phyloP scores from a whole-genome alignment of 2,888 invertebrate species.

The Encarsia formosa region DNA sequence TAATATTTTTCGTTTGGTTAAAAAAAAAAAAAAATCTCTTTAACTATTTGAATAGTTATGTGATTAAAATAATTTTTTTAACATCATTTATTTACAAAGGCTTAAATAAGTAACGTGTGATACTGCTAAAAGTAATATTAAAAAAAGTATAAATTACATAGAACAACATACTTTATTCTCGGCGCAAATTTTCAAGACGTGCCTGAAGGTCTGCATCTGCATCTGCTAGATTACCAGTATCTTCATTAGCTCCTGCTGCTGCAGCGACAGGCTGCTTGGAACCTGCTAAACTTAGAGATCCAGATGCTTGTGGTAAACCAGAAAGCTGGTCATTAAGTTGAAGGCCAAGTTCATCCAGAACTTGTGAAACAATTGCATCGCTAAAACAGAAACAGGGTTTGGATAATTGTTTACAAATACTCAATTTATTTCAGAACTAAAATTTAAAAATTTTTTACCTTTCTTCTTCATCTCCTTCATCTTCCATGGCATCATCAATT shows the following conservation, averaged over 20 bases:
- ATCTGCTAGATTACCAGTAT: slow-evolving; percentile 60
- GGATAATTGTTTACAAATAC: background rate
- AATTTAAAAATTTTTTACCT: slow-evolving; percentile 56
- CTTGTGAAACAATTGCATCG: slow-evolving; percentile 92
- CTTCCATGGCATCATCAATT: slow-evolving; percentile 99
- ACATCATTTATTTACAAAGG: slow-evolving; percentile 31
- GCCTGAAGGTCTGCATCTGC: slow-evolving; percentile 98
- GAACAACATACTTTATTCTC: slow-evolving; percentile 64
- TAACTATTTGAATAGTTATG: slow-evolving; percentile 24
- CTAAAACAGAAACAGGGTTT: slow-evolving; percentile 57
- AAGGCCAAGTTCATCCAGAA: slow-evolving; percentile 94
- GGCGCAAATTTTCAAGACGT: slow-evolving; percentile 87
- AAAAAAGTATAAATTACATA: no score
- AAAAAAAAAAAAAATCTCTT: slow-evolving; percentile 21
- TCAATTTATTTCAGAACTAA: background rate
- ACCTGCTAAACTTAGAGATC: slow-evolving; percentile 56
- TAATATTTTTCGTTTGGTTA: slow-evolving; percentile 2
- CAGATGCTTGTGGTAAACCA: slow-evolving; percentile 73
- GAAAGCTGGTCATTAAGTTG: slow-evolving; percentile 90
- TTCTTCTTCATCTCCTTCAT: slow-evolving; percentile 96
- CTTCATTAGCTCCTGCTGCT: slow-evolving; percentile 53
- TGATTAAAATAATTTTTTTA: slow-evolving; percentile 28
- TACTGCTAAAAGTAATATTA: no score
- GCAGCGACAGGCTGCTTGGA: slow-evolving; percentile 63
- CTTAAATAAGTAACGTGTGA: no score